Base-by-base conservation (phyloP, 2,797 vertebrate species). In the Anguilla pacifica region DNA sequence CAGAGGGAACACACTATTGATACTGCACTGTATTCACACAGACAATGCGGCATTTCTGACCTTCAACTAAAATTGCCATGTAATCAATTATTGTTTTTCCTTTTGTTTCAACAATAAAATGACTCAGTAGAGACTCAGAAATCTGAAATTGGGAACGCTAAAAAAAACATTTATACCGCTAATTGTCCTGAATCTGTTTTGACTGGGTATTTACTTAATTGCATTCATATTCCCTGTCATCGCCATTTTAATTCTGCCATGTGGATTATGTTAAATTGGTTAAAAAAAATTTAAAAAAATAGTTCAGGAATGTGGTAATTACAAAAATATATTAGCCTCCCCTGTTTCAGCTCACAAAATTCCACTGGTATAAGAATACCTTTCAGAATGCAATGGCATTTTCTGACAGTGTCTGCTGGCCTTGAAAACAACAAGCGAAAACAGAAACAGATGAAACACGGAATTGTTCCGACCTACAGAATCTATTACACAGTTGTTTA, bases 151-250 rank as follows among this genome's bases (percentile, higher is more conserved):
- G 70, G 70, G n/a, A 28, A 35, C 2, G 11, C 31, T 43, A 39
- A 77, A 77, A 31, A 31, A 1, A 5, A 53, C 17, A 59, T 77
- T 17, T 43, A 77, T 19, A 77, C 35, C 19, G 74, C 74, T 77
- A 77, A 77, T 77, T 77, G 72, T 77, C 35, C 31, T 43, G 25
- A 77, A 77, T 35, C 74, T 6, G 15, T 77, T 77, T 77, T 77
- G 7, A 77, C 35, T 77, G 19, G 43, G 43, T 72, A 72, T 72
- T 67, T 67, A 28, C 64, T 57, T 57, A 0, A 57, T 17, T 57
- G 57, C 17, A 17, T 17, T 59, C 57, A 59, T 59, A 2, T 59
- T 59, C 57, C 17, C 55, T 72, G 25, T 35, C 67, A 9, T n/a
- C 28, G 31, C 22, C 15, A 19, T 5, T 22, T 19, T 17, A 64